Evolutionary conservation across 2,113 vertebrate genomes (phyloP).

Genomic region (Genyomyrus donnyi): DNA sequence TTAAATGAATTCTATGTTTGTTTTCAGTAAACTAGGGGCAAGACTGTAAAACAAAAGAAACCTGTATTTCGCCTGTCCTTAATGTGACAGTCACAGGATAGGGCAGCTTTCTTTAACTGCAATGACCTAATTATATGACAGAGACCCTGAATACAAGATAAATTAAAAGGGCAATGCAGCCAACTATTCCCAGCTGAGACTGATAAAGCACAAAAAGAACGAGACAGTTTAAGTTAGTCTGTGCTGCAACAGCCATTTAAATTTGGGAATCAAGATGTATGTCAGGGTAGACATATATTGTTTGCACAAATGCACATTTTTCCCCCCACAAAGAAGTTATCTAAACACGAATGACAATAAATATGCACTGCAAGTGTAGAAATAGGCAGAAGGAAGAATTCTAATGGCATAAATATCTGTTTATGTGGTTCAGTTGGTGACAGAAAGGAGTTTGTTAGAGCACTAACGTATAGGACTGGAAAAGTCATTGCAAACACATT

Average conservation of each 20-base stretch:
- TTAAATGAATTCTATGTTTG: not conserved
- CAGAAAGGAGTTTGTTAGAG: not conserved
- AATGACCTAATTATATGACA: slow-evolving; percentile 29
- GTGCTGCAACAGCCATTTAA: not conserved
- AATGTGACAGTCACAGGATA: not conserved
- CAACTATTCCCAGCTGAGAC: slow-evolving; percentile 16
- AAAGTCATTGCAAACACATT: slow-evolving; percentile 1
- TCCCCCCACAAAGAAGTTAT: not conserved
- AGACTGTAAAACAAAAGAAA: not conserved
- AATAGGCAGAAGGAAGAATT: not conserved
- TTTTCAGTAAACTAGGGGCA: not conserved
- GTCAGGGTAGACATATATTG: not conserved
- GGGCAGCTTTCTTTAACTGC: slow-evolving; percentile 14
- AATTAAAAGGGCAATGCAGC: slow-evolving; percentile 22
- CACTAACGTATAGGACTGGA: not conserved
- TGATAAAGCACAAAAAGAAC: not conserved
- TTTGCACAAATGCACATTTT: not conserved
- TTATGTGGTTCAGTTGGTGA: not conserved
- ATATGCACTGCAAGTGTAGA: not conserved
- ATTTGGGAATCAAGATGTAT: not conserved
- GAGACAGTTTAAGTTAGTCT: not conserved
- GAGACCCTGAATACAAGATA: slow-evolving; percentile 18
- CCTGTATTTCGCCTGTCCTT: not conserved
- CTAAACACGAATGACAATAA: not conserved
- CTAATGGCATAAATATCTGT: not conserved